Base-by-base conservation (phyloP, 1,140 invertebrate genomes). In the Cydia splendana region DNA sequence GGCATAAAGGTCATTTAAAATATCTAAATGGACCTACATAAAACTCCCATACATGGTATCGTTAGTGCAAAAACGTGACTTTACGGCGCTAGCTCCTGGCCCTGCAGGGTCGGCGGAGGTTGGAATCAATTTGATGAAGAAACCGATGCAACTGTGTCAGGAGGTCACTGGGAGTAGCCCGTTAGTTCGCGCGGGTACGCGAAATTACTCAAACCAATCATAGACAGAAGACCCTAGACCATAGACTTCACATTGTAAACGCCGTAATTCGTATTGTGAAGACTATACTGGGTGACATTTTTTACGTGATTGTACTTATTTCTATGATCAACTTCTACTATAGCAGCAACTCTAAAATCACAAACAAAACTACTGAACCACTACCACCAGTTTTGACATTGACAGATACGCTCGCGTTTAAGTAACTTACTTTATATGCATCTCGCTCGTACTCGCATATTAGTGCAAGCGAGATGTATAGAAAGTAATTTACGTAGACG, bases 191-290 rank as follows among this genome's bases (percentile, higher is more conserved):
- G 86, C 84, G 82, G 86, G 77, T 84, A 81, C 83, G 86, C 88
- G 85, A 88, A 87, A 89, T 88, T 84, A 87, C 83, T 84, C 83
- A 83, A 87, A 87, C 87, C 87, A 86, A 90, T 89, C 86, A 87
- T 80, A 78, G 80, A 81, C 80, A 81, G 83, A 82, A 80, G 86
- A 87, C 85, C 88, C 79, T 78, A 82, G 84, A 83, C 87, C 85
- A 82, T 85, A 80, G 84, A 84, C 76, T 62, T 12, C 57, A 24
- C 20, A n/a, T 10, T n/a, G 20, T 62, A 62, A n/a, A 62, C 20
- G 12, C 57, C 18, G 28, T 12, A 34, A 5, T 12, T 45, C 45
- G 45, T 10, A 12, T 45, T 45, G 42, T 45, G 42, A 45, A 45
- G 42, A 9, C 9, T 45, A 13, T 45, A 34, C 34, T 34, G 34